Evolutionary conservation across 2,113 vertebrate species (phyloP).

Genomic region (Gallinago undulata): DNA sequence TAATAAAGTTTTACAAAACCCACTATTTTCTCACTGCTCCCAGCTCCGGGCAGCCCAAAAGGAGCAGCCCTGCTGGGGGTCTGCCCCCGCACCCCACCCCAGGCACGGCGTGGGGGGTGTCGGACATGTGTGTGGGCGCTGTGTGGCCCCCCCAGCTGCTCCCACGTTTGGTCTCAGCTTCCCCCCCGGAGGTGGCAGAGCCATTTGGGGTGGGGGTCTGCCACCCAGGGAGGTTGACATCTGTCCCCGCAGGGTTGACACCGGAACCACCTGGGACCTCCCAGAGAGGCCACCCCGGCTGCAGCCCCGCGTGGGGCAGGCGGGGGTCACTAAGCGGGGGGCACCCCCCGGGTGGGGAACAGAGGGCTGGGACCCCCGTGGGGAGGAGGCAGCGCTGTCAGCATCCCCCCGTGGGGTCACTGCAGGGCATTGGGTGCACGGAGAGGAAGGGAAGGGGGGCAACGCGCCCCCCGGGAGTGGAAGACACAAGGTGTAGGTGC

Average conservation of each 20-base stretch:
- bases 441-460: background rate
- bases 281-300: background rate
- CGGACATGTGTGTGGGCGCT: background rate
- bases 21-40: rapidly evolving
- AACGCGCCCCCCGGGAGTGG: rapidly evolving
- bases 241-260: background rate
- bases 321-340: too few species aligned
- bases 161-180: background rate
- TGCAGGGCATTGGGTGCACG: rapidly evolving
- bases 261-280: background rate
- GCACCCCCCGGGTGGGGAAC: background rate
- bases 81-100: background rate
- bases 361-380: background rate
- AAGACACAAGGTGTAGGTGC: too few species aligned
- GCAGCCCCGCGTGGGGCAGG: background rate
- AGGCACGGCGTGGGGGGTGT: background rate
- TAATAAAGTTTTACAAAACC: rapidly evolving
- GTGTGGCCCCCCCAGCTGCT: background rate
- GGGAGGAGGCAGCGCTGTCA: background rate
- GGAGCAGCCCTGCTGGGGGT: background rate
- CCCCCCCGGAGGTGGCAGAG: background rate
- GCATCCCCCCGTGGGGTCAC: background rate
- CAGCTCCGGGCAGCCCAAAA: background rate
- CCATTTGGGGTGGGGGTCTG: background rate
- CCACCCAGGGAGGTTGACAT: background rate